Percentiles rank a stretch among this genome's conserved stretches.
These are phyloP conservation scores for Ammodytes marinus DNA, from an alignment of 2,113 vertebrate genomes.

Conservation along the genomic window DNA sequence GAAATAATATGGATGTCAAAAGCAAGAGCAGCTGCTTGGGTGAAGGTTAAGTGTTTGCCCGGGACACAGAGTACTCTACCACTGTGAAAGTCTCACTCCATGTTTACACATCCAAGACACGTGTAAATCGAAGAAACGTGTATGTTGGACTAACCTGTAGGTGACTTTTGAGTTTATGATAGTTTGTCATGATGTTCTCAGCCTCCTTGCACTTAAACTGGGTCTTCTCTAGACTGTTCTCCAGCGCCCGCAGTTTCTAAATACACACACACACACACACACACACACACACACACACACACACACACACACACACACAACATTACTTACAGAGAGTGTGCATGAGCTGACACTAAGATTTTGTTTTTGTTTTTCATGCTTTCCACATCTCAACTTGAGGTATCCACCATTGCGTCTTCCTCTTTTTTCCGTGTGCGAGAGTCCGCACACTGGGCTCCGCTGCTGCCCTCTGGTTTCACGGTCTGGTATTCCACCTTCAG, in stretches of 20 bases:
- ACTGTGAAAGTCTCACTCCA: not conserved
- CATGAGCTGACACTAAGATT: too few species aligned
- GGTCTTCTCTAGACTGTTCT: slow-evolving; percentile 91
- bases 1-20: not conserved
- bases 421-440: slow-evolving; percentile 38
- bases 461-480: slow-evolving; percentile 53
- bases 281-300: slow-evolving; percentile 2
- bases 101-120: slow-evolving; percentile 13
- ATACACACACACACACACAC: slow-evolving; percentile 29
- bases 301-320: slow-evolving; percentile 16
- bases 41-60: not conserved
- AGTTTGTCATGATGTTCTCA: slow-evolving; percentile 83
- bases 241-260: slow-evolving; percentile 85
- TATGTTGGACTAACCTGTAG: slow-evolving; percentile 82
- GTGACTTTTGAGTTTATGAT: slow-evolving; percentile 87
- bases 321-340: not conserved
- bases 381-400: not conserved
- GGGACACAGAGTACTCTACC: not conserved
- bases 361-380: not conserved
- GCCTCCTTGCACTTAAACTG: slow-evolving; percentile 88
- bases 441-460: slow-evolving; percentile 19
- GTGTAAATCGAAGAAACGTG: not conserved
- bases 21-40: not conserved
- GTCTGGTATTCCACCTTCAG: slow-evolving; percentile 80
- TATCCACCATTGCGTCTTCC: slow-evolving; percentile 85